Evolutionary conservation across 1,140 invertebrate species (phyloP), one percentile per base, ranked within the genome.

Genomic region (Nautilus pompilius): DNA sequence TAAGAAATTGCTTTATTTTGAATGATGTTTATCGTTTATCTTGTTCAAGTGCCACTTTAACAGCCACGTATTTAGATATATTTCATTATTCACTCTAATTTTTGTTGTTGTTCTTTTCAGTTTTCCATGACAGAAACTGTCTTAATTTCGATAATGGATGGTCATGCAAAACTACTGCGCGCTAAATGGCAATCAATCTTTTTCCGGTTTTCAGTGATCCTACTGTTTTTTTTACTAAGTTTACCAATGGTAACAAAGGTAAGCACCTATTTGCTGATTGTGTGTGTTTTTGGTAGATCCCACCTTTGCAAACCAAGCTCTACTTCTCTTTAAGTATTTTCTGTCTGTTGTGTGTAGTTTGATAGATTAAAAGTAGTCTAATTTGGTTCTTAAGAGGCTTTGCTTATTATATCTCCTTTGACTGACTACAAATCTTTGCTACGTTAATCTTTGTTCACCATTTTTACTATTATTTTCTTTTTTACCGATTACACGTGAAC

Each of bases 191-290:
- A 53, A 29, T 41, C 51, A 26, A 22, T 51, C 0, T n/a, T 69
- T 0, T 58, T 66, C 53, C 56, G 67, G 26, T 20, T 59, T 30
- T 15, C 2, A 22, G 64, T 69, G n/a, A 66, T 63, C 34, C 3
- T 66, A 1, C 28, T 26, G 3, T 60, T 24, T 17, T 69, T 69
- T 29, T 13, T 69, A 8, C 48, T 69, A 17, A 64, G 67, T 10
- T 51, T 69, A 10, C 67, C 67, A 6, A 63, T 69, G 56, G 60
- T 69, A 4, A 66, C 63, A 0, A 32, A 58, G 36, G 63, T 65
- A 55, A 17, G 63, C 24, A 8, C 6, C 32, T 13, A 58, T 30
- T n/a, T n/a, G n/a, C n/a, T n/a, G n/a, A n/a, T n/a, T n/a, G n/a
- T n/a, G n/a, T n/a, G n/a, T n/a, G n/a, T n/a, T n/a, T n/a, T n/a